Evolutionary conservation across 2,113 vertebrate species (phyloP).

Genomic region (Pygoscelis adeliae): DNA sequence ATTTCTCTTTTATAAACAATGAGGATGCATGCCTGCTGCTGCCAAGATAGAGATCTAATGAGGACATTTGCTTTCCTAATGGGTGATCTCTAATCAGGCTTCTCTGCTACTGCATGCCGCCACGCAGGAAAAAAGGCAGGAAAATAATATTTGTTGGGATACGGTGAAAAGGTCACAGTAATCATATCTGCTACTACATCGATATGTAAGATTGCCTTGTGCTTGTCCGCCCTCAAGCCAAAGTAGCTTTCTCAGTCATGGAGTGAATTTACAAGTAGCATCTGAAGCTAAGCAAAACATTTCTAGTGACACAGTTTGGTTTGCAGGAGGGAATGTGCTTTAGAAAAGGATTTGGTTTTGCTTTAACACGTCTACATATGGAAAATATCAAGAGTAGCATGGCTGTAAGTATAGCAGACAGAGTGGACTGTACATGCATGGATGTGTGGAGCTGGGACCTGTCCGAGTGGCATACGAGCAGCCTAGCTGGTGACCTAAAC

Average conservation of each 20-base stretch:
- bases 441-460: not conserved
- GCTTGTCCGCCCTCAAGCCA: conserved; percentile 29
- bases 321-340: not conserved
- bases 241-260: not conserved
- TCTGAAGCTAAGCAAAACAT: conserved; percentile 26
- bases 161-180: conserved; percentile 40
- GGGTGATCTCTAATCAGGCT: conserved; percentile 35
- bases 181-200: conserved; percentile 16
- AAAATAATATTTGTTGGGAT: conserved; percentile 19
- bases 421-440: too few species aligned
- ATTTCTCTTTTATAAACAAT: not conserved
- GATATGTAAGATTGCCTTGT: not conserved
- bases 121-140: not conserved
- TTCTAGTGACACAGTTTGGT: not conserved
- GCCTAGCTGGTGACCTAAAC: rapidly evolving
- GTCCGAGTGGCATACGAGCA: rapidly evolving
- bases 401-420: not conserved
- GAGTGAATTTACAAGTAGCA: not conserved
- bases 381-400: not conserved
- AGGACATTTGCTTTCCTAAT: conserved; percentile 38
- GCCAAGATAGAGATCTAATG: conserved; percentile 13
- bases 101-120: conserved; percentile 9
- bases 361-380: not conserved
- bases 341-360: not conserved
- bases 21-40: conserved; percentile 4